These are phyloP conservation scores for Taenaris catops DNA, from an alignment of 2,888 invertebrate species.

Conservation along the genomic window DNA sequence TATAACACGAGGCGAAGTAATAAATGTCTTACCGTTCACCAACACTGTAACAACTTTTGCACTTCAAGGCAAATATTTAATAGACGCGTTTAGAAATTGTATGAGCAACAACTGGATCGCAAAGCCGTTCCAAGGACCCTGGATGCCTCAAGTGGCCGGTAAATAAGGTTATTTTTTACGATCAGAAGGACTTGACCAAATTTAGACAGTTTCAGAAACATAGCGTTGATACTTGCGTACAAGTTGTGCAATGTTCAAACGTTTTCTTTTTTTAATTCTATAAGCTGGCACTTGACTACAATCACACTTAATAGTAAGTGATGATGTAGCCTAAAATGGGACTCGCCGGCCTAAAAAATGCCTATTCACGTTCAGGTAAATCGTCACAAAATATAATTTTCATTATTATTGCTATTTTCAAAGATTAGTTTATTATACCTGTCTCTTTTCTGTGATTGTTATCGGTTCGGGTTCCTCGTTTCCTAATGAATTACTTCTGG, in stretches of 20 bases:
- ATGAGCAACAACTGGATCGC: conserved; percentile 41
- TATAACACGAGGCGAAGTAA: conserved; percentile 84
- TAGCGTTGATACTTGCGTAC: too few species aligned
- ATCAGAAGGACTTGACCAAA: too few species aligned
- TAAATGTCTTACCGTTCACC: conserved; percentile 85
- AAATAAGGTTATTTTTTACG: conserved; percentile 13
- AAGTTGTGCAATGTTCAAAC: too few species aligned
- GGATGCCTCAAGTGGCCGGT: conserved; percentile 81
- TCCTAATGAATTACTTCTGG: conserved; percentile 65
- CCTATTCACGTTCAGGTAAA: too few species aligned
- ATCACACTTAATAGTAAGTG: too few species aligned
- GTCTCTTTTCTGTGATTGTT: conserved; percentile 64
- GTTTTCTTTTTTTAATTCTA: too few species aligned
- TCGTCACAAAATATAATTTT: too few species aligned
- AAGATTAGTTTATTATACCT: conserved; percentile 35
- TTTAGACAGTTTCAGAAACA: too few species aligned
- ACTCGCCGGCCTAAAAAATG: too few species aligned
- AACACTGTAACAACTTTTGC: conserved; percentile 84
- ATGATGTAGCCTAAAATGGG: too few species aligned
- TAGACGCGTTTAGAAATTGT: conserved; percentile 74
- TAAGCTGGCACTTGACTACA: too few species aligned
- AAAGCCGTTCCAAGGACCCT: conserved; percentile 49
- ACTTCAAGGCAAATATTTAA: conserved; percentile 82
- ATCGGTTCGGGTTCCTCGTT: conserved; percentile 53
- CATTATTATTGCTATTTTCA: too few species aligned